phyloP scores from a whole-genome alignment of 2,113 vertebrate genomes.

The Cavia aperea region DNA sequence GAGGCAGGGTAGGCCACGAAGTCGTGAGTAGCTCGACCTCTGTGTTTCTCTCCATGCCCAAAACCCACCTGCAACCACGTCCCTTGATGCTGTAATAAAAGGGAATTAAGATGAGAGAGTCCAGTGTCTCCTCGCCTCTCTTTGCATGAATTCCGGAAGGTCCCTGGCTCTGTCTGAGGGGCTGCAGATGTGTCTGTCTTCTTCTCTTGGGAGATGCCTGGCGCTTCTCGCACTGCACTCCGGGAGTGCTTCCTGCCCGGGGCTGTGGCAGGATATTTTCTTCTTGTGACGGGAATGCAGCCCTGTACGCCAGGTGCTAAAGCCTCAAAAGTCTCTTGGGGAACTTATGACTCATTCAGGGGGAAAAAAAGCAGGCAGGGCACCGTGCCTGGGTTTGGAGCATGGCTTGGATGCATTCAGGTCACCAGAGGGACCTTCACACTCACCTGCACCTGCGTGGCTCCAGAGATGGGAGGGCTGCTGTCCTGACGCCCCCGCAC shows the following conservation, averaged over 20 bases:
- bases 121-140: slow-evolving; percentile 68
- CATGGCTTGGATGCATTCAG: neutral
- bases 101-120: slow-evolving; percentile 70
- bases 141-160: slow-evolving; percentile 45
- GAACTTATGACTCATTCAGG: neutral
- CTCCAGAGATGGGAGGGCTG: neutral
- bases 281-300: neutral
- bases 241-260: slow-evolving; percentile 52
- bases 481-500: fast-evolving
- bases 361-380: neutral
- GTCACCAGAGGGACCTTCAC: fast-evolving
- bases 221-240: slow-evolving; percentile 29
- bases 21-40: slow-evolving; percentile 64
- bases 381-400: fast-evolving
- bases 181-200: slow-evolving; percentile 35
- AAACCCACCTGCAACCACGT: slow-evolving; percentile 69
- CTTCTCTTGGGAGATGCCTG: slow-evolving; percentile 10
- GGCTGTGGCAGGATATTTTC: slow-evolving; percentile 34
- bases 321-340: neutral
- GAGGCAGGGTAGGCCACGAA: slow-evolving; percentile 59
- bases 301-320: neutral
- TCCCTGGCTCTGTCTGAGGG: neutral
- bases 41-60: slow-evolving; percentile 57
- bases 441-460: fast-evolving
- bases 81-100: slow-evolving; percentile 81